A percentile compares a stretch with the other conserved stretches of the same genome.
These are phyloP conservation scores for Acanthiza pusilla DNA, from an alignment of 2,797 vertebrate species.

Conservation along the genomic window DNA sequence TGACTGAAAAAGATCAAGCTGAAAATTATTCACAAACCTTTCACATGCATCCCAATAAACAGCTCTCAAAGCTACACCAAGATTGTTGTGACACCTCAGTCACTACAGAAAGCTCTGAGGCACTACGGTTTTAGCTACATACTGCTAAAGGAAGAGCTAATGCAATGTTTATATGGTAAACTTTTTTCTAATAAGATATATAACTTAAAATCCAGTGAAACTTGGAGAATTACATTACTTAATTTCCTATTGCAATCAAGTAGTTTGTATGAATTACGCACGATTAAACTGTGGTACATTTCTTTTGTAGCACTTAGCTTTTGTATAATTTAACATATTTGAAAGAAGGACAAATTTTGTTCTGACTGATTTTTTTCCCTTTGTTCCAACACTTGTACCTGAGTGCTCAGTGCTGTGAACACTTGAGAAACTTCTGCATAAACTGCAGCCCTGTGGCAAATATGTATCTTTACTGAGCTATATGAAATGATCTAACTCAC, in stretches of 20 bases:
- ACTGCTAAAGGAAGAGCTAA: background rate
- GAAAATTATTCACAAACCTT: background rate
- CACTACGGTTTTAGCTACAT: background rate
- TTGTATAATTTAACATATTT: background rate
- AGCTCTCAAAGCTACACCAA: background rate
- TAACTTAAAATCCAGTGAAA: background rate
- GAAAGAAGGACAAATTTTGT: background rate
- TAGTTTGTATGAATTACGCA: background rate
- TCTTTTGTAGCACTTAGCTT: background rate
- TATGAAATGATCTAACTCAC: background rate
- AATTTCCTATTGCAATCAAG: background rate
- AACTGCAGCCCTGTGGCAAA: background rate
- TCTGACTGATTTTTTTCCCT: background rate
- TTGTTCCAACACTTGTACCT: background rate
- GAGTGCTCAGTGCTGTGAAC: background rate
- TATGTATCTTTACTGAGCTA: background rate
- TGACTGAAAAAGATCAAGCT: background rate
- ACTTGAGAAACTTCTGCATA: background rate
- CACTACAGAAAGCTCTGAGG: background rate
- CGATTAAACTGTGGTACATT: background rate
- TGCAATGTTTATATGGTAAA: background rate
- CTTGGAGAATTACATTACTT: background rate
- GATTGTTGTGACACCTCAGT: rapidly evolving
- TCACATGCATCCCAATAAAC: background rate
- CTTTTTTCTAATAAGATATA: background rate